phyloP scores from a whole-genome alignment of 2,113 vertebrate genomes.

The Mungos mungo region DNA sequence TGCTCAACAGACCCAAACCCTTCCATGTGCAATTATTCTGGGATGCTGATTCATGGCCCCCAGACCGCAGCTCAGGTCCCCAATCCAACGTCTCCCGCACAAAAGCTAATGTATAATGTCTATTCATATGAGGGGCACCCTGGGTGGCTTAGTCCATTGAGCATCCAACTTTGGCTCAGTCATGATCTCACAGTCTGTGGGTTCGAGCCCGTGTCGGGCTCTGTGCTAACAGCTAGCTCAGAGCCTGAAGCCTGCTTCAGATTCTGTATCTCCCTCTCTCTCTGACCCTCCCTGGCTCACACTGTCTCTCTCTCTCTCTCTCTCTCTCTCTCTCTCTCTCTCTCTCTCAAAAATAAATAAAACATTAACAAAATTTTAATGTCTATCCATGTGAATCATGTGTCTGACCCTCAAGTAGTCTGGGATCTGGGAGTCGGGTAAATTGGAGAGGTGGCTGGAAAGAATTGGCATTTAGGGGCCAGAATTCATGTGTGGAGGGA shows the following conservation, averaged over 20 bases:
- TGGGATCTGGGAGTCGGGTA: background rate
- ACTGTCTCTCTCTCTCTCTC: no score
- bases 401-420: background rate
- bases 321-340: no score
- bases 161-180: no score
- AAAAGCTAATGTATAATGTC: background rate
- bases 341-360: no score
- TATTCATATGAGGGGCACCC: background rate
- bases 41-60: background rate
- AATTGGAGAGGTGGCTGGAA: background rate
- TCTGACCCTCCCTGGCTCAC: no score
- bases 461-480: fast-evolving
- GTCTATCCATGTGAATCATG: background rate
- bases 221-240: no score
- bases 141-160: no score
- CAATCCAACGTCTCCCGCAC: background rate
- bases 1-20: background rate
- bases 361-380: no score
- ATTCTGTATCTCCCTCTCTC: no score
- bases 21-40: background rate
- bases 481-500: background rate
- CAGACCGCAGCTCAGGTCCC: background rate
- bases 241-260: no score
- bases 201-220: no score
- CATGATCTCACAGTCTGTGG: no score